phyloP scores from a whole-genome alignment of 2,888 invertebrate genomes.

The Heliconius ethilla region DNA sequence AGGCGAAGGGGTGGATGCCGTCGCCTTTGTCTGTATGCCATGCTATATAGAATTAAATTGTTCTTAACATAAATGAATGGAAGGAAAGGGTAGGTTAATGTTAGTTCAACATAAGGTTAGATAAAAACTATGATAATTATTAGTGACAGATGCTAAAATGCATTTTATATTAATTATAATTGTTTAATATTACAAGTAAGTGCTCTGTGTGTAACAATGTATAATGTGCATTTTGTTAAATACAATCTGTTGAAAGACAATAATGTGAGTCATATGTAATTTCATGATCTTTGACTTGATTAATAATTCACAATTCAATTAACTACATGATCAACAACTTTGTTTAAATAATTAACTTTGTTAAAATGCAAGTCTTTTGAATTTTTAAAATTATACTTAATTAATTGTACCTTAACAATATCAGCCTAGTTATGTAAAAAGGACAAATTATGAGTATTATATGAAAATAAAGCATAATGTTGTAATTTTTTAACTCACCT shows the following conservation, averaged over 20 bases:
- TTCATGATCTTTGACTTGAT: slow-evolving; percentile 38
- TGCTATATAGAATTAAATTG: slow-evolving; percentile 83
- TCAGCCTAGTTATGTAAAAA: neutral
- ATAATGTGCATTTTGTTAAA: neutral
- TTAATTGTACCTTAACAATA: neutral
- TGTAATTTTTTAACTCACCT: slow-evolving; percentile 79
- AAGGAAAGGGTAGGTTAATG: slow-evolving; percentile 54
- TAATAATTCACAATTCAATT: slow-evolving; percentile 33
- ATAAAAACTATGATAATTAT: slow-evolving; percentile 38
- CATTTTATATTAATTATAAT: neutral
- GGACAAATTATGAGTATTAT: neutral
- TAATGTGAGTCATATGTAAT: slow-evolving; percentile 30
- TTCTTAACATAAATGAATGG: slow-evolving; percentile 64
- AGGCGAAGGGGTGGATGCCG: slow-evolving; percentile 89
- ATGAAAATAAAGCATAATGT: neutral
- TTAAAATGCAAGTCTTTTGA: neutral
- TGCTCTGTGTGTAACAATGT: neutral
- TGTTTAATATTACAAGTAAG: neutral
- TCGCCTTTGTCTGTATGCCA: slow-evolving; percentile 92
- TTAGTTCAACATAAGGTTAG: slow-evolving; percentile 48
- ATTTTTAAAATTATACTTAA: neutral
- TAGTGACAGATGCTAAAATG: slow-evolving; percentile 1
- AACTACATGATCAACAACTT: slow-evolving; percentile 3
- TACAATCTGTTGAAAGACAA: slow-evolving; percentile 23
- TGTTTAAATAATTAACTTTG: neutral